These are phyloP conservation scores for Myotis pilosus DNA, from an alignment of 2,797 vertebrate species.

Conservation along the genomic window DNA sequence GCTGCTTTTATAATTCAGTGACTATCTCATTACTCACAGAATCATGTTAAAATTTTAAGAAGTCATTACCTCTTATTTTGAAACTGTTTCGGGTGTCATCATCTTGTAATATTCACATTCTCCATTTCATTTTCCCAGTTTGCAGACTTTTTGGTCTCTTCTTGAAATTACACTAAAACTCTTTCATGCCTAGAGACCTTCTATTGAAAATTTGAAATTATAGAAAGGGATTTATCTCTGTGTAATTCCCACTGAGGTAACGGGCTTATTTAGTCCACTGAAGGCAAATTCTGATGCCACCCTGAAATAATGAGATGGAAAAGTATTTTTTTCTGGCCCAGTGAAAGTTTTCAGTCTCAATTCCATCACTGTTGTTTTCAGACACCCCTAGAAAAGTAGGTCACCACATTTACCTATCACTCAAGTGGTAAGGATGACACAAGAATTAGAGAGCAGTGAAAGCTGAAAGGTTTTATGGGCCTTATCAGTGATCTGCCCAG, in stretches of 20 bases:
- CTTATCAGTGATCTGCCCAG: neutral
- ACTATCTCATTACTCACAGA: neutral
- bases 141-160: neutral
- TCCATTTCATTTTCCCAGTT: conserved; percentile 32
- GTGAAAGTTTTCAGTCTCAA: neutral
- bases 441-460: conserved; percentile 32
- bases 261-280: neutral
- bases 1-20: conserved; percentile 24
- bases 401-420: conserved; percentile 36
- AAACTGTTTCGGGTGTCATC: neutral
- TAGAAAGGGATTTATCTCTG: conserved; percentile 21
- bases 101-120: conserved; percentile 8
- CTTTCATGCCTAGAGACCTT: neutral
- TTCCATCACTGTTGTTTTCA: conserved; percentile 49
- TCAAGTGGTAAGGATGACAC: conserved; percentile 30
- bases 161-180: conserved; percentile 26
- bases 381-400: conserved; percentile 50
- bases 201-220: neutral
- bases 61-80: neutral
- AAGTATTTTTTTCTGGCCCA: neutral
- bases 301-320: neutral
- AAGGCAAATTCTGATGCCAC: conserved; percentile 27
- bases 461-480: conserved; percentile 28
- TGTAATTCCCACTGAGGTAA: neutral
- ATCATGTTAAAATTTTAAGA: conserved; percentile 30